phyloP scores from a whole-genome alignment of 2,113 vertebrate genomes.

The Pollimyrus isidori region DNA sequence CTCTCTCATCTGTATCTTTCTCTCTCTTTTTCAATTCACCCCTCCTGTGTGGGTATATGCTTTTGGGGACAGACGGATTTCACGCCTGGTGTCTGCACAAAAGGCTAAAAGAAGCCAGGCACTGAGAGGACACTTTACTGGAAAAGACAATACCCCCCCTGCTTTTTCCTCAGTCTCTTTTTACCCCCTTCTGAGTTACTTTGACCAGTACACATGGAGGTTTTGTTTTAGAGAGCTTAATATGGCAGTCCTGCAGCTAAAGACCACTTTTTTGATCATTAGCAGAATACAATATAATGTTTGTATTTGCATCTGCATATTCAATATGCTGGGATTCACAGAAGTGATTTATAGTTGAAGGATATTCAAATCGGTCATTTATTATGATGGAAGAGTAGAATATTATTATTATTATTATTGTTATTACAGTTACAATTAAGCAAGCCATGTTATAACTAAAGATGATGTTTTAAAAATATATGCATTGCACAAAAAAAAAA shows the following conservation, averaged over 20 bases:
- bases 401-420: neutral
- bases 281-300: neutral
- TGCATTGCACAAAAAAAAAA: neutral
- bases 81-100: slow-evolving; percentile 54
- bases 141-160: slow-evolving; percentile 52
- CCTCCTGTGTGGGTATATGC: slow-evolving; percentile 52
- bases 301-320: slow-evolving; percentile 5
- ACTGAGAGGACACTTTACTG: slow-evolving; percentile 57
- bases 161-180: slow-evolving; percentile 39
- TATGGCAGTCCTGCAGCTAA: slow-evolving; percentile 3
- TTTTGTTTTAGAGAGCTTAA: slow-evolving; percentile 21
- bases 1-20: slow-evolving; percentile 11
- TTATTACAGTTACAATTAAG: neutral
- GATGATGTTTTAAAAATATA: neutral
- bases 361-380: neutral
- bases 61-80: slow-evolving; percentile 58
- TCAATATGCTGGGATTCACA: neutral
- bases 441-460: neutral
- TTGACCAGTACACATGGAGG: neutral
- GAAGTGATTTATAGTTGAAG: neutral
- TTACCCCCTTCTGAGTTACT: slow-evolving; percentile 25
- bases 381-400: neutral
- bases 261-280: neutral
- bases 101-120: slow-evolving; percentile 54
- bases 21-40: slow-evolving; percentile 37